Base-by-base conservation (phyloP, 2,888 invertebrate genomes). In the Chironomus riparius region DNA sequence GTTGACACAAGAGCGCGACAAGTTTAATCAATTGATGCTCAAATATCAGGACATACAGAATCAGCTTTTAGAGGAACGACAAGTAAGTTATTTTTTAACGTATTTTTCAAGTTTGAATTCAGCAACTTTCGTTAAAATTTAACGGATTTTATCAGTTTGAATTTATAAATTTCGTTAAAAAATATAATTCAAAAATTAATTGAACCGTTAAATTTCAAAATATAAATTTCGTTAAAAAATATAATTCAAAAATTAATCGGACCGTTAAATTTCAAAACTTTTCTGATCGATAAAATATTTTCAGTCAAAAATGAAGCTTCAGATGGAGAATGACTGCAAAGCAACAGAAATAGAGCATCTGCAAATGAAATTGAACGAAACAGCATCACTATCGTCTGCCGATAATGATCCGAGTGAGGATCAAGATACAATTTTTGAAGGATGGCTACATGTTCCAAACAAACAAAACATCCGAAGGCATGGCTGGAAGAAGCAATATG, bases 401-500 rank as follows among this genome's bases (percentile, higher is more conserved):
- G 95, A 95, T 81, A 93, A 93, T 75, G 94, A 95, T 80, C 28
- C 72, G 5, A 91, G 89, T 77, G 92, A 93, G 81, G 91, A 88
- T 82, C 86, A 88, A 79, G 92, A 92, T 81, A 89, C 90, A 80
- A 90, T 92, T 79, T 90, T 98, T 80, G 98, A 98, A 84, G 98
- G 98, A 77, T 98, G 97, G 96, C 88, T 98, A 77, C 94, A 95
- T 74, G 91, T 97, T 80, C 98, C 98, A 76, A 94, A 93, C 83
- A 96, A 95, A 82, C 95, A 96, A 84, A 98, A 98, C 84, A 95
- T 97, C 79, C 90, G 94, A 79, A 88, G 95, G 77, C 96, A 97
- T 83, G 97, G 97, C 71, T 98, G 98, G 98, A 94, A 93, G 85
- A 94, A 94, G 81, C 97, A 97, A 84, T 98, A 94, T 83, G 97